These are phyloP conservation scores for Lithophane socia DNA, from an alignment of 2,888 invertebrate species.

Conservation along the genomic window DNA sequence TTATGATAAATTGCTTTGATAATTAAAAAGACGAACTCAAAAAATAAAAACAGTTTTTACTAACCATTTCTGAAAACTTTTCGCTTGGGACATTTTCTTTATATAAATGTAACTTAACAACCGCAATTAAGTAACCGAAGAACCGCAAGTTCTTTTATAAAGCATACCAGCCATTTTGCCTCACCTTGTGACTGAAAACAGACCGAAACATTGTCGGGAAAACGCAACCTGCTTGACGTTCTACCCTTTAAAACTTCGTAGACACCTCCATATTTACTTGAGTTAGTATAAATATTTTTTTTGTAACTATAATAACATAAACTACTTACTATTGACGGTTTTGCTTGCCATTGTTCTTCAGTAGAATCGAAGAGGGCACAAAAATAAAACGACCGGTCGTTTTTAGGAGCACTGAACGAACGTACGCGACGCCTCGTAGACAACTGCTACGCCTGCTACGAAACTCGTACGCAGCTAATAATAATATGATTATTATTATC, in stretches of 20 bases:
- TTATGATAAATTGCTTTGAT: not conserved
- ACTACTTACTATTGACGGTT: conserved; percentile 76
- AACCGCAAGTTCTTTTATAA: not conserved
- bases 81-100: not conserved
- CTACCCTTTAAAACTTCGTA: conserved; percentile 11
- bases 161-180: not conserved
- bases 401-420: conserved; percentile 59
- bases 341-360: conserved; percentile 78
- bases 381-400: conserved; percentile 54
- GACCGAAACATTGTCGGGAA: not conserved
- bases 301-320: conserved; percentile 26
- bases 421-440: conserved; percentile 77
- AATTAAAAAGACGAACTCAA: too few relatives aligned
- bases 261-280: not conserved
- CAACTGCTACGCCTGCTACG: conserved; percentile 82
- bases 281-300: not conserved
- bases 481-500: conserved; percentile 72
- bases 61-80: not conserved
- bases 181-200: not conserved
- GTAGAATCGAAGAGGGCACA: conserved; percentile 59
- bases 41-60: not conserved
- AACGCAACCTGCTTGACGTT: not conserved
- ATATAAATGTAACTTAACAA: not conserved
- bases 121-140: not conserved
- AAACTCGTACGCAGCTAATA: conserved; percentile 73